Evolutionary conservation across 30 jellyfish, hydroid and myxozoan genomes (phyloP).

Genomic region (Turritopsis dohrnii): DNA sequence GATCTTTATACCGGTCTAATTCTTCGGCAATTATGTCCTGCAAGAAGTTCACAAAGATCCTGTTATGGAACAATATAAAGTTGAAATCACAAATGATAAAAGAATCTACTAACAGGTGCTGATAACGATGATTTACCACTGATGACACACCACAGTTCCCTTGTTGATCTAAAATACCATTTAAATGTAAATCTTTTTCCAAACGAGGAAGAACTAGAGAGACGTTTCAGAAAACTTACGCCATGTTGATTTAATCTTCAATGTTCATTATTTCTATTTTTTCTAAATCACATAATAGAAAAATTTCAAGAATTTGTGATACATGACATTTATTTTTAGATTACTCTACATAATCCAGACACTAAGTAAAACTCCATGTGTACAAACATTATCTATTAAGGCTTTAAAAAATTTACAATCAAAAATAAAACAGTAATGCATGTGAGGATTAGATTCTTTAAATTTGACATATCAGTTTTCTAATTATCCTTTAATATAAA

Average conservation of each 20-base stretch:
- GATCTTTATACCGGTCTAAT: background rate
- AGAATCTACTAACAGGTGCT: conserved; percentile 40
- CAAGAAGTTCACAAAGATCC: background rate
- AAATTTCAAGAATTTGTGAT: background rate
- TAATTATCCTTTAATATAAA: no score
- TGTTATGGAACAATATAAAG: background rate
- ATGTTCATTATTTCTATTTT: background rate
- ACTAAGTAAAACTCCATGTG: no score
- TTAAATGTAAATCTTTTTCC: background rate
- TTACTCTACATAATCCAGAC: no score
- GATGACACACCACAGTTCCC: conserved; percentile 60
- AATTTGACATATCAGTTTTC: background rate
- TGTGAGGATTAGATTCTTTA: background rate
- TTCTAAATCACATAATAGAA: background rate
- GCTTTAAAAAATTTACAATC: background rate
- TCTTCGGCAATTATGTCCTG: conserved; percentile 17
- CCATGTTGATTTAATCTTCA: background rate
- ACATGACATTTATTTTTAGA: background rate
- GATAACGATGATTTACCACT: conserved; percentile 59
- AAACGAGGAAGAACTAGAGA: background rate
- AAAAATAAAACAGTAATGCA: background rate
- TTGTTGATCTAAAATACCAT: conserved; percentile 41
- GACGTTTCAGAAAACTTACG: background rate
- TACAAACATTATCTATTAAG: no score
- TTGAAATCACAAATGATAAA: background rate